Percentiles rank a stretch among this genome's conserved stretches.
Conservation (phyloP, 2,797 vertebrate species). For the Amniataba percoides region DNA sequence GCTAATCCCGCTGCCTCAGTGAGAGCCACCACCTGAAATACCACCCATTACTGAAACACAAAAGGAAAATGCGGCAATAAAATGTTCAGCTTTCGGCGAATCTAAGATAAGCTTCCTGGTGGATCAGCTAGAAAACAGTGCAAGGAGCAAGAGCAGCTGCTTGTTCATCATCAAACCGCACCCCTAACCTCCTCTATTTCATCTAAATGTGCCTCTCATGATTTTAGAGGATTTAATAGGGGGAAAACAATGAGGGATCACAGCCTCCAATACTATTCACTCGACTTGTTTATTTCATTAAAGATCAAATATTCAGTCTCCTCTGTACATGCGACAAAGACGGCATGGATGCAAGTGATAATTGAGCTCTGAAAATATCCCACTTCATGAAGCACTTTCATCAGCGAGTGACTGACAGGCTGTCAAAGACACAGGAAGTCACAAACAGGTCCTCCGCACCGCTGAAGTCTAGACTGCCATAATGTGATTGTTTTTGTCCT, state of each 20-base stretch:
- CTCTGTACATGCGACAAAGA: not conserved
- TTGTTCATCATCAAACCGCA: conserved; percentile 33
- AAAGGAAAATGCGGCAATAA: conserved; percentile 34
- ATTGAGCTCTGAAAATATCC: conserved; percentile 18
- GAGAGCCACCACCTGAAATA: conserved; percentile 53
- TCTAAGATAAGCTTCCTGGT: conserved; percentile 22
- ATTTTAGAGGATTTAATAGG: conserved; percentile 39
- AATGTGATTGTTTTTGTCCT: conserved; percentile 76
- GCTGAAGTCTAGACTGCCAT: conserved; percentile 68
- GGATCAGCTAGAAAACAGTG: conserved; percentile 27
- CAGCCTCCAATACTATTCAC: not conserved
- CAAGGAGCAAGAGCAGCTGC: conserved; percentile 12
- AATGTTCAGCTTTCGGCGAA: conserved; percentile 30
- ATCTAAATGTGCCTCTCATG: conserved; percentile 36
- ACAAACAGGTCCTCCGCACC: conserved; percentile 48
- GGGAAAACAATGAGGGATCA: conserved; percentile 31
- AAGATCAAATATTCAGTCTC: conserved; percentile 21
- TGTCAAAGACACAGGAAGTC: conserved; percentile 55
- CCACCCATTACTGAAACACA: conserved; percentile 30
- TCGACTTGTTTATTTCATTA: conserved; percentile 32
- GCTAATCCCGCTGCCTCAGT: conserved; percentile 61
- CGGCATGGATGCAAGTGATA: not conserved
- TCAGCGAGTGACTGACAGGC: conserved; percentile 61
- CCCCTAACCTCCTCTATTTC: conserved; percentile 21
- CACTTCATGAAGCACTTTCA: conserved; percentile 49